Evolutionary conservation across 2,113 vertebrate species (phyloP).

Genomic region (Ondatra zibethicus): DNA sequence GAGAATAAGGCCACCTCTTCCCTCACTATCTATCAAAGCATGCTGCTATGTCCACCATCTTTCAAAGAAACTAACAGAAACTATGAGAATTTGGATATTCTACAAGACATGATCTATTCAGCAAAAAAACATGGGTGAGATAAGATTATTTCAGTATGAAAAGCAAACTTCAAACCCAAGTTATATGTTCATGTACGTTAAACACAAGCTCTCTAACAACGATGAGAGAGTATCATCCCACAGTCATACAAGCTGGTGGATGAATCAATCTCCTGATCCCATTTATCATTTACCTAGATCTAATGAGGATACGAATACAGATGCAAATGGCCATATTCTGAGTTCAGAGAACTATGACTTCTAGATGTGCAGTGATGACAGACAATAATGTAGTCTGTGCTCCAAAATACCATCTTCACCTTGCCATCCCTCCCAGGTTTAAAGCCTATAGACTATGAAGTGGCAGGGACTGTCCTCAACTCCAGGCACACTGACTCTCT

Average conservation of each 20-base stretch:
- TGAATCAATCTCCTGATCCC: neutral
- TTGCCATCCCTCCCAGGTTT: neutral
- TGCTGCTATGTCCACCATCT: neutral
- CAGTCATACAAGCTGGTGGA: neutral
- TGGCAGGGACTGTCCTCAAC: neutral
- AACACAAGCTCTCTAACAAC: neutral
- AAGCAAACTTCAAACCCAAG: neutral
- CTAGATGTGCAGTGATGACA: neutral
- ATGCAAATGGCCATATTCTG: neutral
- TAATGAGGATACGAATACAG: neutral
- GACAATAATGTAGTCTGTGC: neutral
- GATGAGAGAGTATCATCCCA: neutral
- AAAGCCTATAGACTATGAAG: neutral
- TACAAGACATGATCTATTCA: neutral
- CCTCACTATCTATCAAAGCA: neutral
- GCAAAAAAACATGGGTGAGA: neutral
- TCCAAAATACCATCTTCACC: neutral
- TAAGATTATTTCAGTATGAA: neutral
- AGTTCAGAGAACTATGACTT: neutral
- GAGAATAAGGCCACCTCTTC: neutral
- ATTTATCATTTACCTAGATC: neutral
- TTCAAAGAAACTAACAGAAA: neutral
- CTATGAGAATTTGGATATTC: neutral
- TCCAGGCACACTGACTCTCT: neutral
- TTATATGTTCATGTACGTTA: neutral